These are phyloP conservation scores for Cephus spinipes DNA, from an alignment of 2,888 invertebrate genomes.

Conservation along the genomic window DNA sequence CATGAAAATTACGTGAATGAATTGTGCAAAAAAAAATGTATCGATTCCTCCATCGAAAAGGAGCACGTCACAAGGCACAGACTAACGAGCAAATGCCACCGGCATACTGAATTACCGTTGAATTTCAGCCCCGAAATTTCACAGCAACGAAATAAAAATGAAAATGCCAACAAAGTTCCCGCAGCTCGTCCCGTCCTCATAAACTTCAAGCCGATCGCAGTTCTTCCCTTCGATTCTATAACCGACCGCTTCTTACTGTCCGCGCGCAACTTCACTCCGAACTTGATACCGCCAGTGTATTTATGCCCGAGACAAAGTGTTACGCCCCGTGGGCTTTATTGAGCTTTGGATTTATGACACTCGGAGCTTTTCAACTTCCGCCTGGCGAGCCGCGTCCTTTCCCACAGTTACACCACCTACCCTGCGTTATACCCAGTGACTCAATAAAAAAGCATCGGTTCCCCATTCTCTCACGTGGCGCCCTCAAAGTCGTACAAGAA, in stretches of 20 bases:
- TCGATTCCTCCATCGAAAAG: not conserved
- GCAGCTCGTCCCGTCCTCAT: not conserved
- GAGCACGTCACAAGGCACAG: not conserved
- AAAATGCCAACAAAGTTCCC: not conserved
- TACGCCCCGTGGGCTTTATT: slow-evolving; percentile 39
- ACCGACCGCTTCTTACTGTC: not conserved
- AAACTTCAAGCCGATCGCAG: not conserved
- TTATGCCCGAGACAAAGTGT: slow-evolving; percentile 47
- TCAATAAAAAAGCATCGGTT: not conserved
- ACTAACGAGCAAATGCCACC: not conserved
- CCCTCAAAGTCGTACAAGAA: not conserved
- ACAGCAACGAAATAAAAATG: not conserved
- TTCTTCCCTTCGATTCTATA: not conserved
- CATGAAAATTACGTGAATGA: not conserved
- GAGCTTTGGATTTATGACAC: slow-evolving; percentile 41
- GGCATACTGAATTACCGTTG: not conserved
- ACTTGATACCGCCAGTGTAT: slow-evolving; percentile 18
- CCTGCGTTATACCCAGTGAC: not conserved
- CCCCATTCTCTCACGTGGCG: not conserved
- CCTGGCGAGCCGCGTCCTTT: not conserved
- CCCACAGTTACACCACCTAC: not conserved
- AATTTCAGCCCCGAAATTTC: not conserved
- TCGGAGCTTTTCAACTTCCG: slow-evolving; percentile 28
- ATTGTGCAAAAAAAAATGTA: not conserved
- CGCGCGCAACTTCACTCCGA: not conserved